Percentiles rank a stretch among this genome's conserved stretches.
These are phyloP conservation scores for Falcaria lacertinaria DNA, from an alignment of 2,888 invertebrate genomes.

Conservation along the genomic window DNA sequence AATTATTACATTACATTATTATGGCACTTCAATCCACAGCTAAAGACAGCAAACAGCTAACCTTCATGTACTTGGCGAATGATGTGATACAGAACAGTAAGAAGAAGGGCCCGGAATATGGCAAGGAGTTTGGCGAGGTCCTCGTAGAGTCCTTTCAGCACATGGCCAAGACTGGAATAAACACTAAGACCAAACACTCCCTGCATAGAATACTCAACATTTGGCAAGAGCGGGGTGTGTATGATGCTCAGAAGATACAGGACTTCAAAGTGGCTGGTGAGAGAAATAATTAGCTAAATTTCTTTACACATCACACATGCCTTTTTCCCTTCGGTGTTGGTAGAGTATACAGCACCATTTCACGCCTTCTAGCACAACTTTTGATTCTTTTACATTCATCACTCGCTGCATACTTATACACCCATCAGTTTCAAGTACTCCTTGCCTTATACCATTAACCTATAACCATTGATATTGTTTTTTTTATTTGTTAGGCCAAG, in stretches of 20 bases:
- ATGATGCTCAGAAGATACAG: conserved; percentile 88
- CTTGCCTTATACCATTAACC: too few species aligned
- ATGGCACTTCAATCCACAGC: conserved; percentile 78
- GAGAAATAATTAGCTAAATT: conserved; percentile 12
- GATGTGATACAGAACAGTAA: conserved; percentile 99
- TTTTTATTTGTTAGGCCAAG: too few species aligned
- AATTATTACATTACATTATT: too few species aligned
- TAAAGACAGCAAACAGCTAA: conserved; percentile 91
- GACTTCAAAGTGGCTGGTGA: conserved; percentile 85
- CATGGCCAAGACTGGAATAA: conserved; percentile 85
- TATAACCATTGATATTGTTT: too few species aligned
- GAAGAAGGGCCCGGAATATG: conserved; percentile 98
- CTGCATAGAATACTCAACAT: conserved; percentile 91
- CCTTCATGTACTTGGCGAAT: conserved; percentile 98
- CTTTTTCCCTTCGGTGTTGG: too few species aligned
- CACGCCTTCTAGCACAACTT: too few species aligned
- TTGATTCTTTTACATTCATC: too few species aligned
- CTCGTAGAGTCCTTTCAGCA: conserved; percentile 91
- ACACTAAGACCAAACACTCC: conserved; percentile 90
- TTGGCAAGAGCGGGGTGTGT: conserved; percentile 96
- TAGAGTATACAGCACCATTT: too few species aligned
- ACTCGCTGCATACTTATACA: too few species aligned
- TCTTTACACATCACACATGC: too few species aligned
- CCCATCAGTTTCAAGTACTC: too few species aligned
- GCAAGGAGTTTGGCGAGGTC: conserved; percentile 90